phyloP scores from a whole-genome alignment of 2,888 invertebrate species.

The Nymphalis c-album region DNA sequence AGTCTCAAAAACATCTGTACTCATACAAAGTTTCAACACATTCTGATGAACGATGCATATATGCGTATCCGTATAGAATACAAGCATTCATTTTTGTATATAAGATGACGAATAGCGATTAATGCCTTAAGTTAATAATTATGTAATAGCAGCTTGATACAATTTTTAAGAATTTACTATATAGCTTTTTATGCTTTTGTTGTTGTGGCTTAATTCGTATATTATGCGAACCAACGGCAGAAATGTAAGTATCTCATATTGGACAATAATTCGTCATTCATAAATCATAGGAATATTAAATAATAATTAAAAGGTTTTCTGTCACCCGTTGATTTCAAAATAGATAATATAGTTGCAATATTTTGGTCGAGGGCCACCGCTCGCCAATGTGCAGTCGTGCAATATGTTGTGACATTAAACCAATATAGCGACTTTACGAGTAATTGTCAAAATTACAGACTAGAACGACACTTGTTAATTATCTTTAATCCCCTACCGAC shows the following conservation, averaged over 20 bases:
- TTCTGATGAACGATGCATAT: too few species aligned
- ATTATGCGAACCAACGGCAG: too few species aligned
- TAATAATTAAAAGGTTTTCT: background rate
- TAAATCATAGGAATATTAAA: background rate
- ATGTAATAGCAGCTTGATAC: too few species aligned
- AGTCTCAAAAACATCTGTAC: too few species aligned
- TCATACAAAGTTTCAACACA: too few species aligned
- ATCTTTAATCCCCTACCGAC: background rate
- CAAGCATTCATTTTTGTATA: too few species aligned
- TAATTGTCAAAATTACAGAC: constrained; percentile 21
- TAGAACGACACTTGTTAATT: constrained; percentile 6
- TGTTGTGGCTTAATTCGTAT: too few species aligned
- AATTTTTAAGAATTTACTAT: too few species aligned
- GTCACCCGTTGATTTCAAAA: background rate
- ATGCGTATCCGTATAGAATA: too few species aligned
- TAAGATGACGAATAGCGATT: too few species aligned
- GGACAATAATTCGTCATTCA: background rate
- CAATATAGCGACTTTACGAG: constrained; percentile 22
- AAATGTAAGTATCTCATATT: background rate
- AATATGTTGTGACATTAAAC: constrained; percentile 26
- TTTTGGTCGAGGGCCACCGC: constrained; percentile 23
- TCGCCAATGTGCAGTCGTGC: constrained; percentile 15
- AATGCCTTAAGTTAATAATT: too few species aligned
- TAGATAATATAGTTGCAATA: constrained; percentile 16
- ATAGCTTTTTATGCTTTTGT: too few species aligned